Conservation (phyloP, 1,140 invertebrate species). For the Drosophila kurseongensis region DNA sequence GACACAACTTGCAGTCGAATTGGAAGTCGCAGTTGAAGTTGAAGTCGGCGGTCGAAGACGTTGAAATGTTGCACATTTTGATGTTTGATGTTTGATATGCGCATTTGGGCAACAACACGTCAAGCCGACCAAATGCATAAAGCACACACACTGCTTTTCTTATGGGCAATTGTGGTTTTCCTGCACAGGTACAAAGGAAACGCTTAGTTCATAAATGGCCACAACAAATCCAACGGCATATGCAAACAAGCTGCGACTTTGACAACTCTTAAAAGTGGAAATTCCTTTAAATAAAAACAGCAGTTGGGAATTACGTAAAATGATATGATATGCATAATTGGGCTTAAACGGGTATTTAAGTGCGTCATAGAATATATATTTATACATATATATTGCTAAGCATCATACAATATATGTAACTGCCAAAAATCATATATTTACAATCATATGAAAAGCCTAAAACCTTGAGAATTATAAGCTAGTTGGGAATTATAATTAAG, state of each 20-base stretch:
- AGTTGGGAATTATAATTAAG: no score
- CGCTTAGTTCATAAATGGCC: slow-evolving; percentile 41
- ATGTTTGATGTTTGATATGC: slow-evolving; percentile 78
- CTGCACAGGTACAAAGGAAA: background rate
- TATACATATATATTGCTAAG: no score
- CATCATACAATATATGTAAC: no score
- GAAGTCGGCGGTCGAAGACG: slow-evolving; percentile 29
- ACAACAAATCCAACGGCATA: slow-evolving; percentile 26
- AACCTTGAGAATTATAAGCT: no score
- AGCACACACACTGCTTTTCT: slow-evolving; percentile 5
- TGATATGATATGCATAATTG: background rate
- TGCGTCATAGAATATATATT: background rate
- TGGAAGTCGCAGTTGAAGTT: slow-evolving; percentile 13
- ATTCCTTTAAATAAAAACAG: slow-evolving; percentile 7
- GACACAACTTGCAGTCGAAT: slow-evolving; percentile 43
- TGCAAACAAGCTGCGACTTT: slow-evolving; percentile 44
- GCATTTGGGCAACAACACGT: slow-evolving; percentile 75
- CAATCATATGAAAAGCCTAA: no score
- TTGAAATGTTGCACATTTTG: slow-evolving; percentile 76
- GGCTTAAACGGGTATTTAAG: background rate
- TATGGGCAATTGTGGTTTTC: slow-evolving; percentile 9
- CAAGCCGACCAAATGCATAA: slow-evolving; percentile 46
- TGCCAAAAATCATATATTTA: no score
- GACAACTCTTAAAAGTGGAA: slow-evolving; percentile 33
- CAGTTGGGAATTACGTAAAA: slow-evolving; percentile 16